A percentile compares a stretch with the other conserved stretches of the same genome.
Evolutionary conservation across 2,888 invertebrate species (phyloP).

Genomic region (Drosophila neutralis): DNA sequence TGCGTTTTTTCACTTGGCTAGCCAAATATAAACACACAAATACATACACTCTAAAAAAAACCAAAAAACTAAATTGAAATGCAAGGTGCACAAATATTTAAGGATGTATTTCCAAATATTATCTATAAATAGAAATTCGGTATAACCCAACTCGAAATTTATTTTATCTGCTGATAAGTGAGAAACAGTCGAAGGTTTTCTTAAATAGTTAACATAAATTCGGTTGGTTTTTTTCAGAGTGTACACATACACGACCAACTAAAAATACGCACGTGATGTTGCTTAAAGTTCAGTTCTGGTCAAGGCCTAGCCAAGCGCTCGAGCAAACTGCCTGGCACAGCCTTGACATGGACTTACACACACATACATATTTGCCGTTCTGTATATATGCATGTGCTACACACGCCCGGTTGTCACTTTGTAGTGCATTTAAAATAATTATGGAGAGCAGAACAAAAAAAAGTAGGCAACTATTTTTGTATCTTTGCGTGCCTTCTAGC

Average conservation of each 20-base stretch:
- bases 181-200: not conserved
- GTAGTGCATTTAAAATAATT: slow-evolving; percentile 64
- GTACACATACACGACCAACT: not conserved
- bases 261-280: slow-evolving; percentile 44
- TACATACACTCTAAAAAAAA: slow-evolving; percentile 4
- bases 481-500: slow-evolving; percentile 17
- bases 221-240: not conserved
- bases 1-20: slow-evolving; percentile 39
- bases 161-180: not conserved
- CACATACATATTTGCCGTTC: not conserved
- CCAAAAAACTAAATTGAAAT: not conserved
- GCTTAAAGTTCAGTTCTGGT: slow-evolving; percentile 59
- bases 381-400: not conserved
- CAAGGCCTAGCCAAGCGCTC: slow-evolving; percentile 54
- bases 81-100: not conserved
- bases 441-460: slow-evolving; percentile 34
- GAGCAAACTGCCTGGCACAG: slow-evolving; percentile 39
- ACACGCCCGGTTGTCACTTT: slow-evolving; percentile 8
- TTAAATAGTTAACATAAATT: not conserved
- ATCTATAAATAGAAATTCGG: not conserved
- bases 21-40: slow-evolving; percentile 14
- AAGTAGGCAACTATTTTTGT: slow-evolving; percentile 22
- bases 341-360: slow-evolving; percentile 58
- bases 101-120: not conserved
- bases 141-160: not conserved